These are phyloP conservation scores for Silurus meridionalis DNA, from an alignment of 2,113 vertebrate genomes.

Conservation along the genomic window DNA sequence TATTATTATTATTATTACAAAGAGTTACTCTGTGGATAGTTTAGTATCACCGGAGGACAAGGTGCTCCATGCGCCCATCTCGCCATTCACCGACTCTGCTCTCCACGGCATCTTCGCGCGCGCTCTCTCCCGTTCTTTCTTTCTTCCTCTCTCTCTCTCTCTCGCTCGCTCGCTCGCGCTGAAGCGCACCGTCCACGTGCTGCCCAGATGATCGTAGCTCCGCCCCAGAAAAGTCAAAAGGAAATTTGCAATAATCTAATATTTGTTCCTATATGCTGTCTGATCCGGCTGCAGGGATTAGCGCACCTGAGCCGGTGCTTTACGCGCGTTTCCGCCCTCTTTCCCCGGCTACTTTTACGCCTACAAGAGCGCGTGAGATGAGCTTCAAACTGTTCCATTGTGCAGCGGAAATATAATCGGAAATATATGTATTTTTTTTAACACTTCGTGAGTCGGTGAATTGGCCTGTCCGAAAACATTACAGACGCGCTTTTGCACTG, in stretches of 20 bases:
- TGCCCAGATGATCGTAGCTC: slow-evolving; percentile 58
- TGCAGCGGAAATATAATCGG: no score
- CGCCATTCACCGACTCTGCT: slow-evolving; percentile 59
- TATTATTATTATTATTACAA: background rate
- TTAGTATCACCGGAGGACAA: slow-evolving; percentile 10
- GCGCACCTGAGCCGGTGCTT: background rate
- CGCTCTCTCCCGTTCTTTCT: slow-evolving; percentile 56
- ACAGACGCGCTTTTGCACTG: background rate
- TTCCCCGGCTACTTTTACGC: background rate
- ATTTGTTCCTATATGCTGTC: background rate
- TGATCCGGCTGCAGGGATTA: background rate
- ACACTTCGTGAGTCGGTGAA: background rate
- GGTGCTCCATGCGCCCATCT: slow-evolving; percentile 61
- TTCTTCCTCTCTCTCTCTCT: slow-evolving; percentile 57
- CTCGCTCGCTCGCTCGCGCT: slow-evolving; percentile 48
- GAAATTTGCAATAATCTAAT: background rate
- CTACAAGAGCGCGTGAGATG: background rate
- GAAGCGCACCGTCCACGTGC: slow-evolving; percentile 73
- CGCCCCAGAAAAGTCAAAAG: slow-evolving; percentile 50
- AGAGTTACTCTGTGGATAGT: slow-evolving; percentile 23
- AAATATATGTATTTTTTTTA: background rate
- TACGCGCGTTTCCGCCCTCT: background rate
- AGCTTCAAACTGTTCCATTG: background rate
- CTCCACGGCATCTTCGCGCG: slow-evolving; percentile 40
- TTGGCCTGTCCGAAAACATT: background rate